phyloP scores from a whole-genome alignment of 2,888 invertebrate genomes.

The Cataglyphis albicans region DNA sequence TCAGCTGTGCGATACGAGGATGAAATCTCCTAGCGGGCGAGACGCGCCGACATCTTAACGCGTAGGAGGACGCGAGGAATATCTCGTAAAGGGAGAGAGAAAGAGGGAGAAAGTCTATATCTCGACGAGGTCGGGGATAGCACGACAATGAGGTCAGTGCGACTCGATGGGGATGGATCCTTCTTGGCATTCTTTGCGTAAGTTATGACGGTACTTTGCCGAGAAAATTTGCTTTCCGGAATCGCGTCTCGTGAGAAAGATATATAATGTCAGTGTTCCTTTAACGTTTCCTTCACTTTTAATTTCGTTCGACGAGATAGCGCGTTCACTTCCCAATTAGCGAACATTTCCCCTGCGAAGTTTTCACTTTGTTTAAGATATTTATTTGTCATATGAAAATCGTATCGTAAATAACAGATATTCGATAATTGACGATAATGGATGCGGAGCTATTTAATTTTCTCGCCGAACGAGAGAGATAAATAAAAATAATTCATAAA shows the following conservation, averaged over 20 bases:
- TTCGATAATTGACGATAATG: slow-evolving; percentile 26
- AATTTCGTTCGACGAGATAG: not conserved
- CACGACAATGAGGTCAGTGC: slow-evolving; percentile 53
- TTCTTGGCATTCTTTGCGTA: slow-evolving; percentile 34
- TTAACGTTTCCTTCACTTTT: not conserved
- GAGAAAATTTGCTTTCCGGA: slow-evolving; percentile 25
- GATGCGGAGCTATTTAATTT: slow-evolving; percentile 18
- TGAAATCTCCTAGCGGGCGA: slow-evolving; percentile 43
- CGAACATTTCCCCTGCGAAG: not conserved
- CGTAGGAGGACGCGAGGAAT: slow-evolving; percentile 45
- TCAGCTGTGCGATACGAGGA: slow-evolving; percentile 65
- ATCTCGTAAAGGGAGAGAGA: slow-evolving; percentile 9
- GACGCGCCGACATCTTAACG: slow-evolving; percentile 36
- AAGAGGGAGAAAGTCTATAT: not conserved
- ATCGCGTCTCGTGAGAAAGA: slow-evolving; percentile 12
- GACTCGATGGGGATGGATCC: slow-evolving; percentile 38
- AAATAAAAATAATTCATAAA: slow-evolving; percentile 36
- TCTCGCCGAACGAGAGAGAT: not conserved
- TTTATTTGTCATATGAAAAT: not conserved
- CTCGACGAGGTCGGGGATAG: slow-evolving; percentile 36
- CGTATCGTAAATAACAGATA: slow-evolving; percentile 5
- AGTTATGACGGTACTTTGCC: slow-evolving; percentile 29
- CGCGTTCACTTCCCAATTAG: no score
- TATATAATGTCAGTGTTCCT: not conserved
- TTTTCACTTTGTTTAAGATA: slow-evolving; percentile 12